Evolutionary conservation across 2,888 invertebrate species (phyloP).

Genomic region (Pyrochroa serraticornis): DNA sequence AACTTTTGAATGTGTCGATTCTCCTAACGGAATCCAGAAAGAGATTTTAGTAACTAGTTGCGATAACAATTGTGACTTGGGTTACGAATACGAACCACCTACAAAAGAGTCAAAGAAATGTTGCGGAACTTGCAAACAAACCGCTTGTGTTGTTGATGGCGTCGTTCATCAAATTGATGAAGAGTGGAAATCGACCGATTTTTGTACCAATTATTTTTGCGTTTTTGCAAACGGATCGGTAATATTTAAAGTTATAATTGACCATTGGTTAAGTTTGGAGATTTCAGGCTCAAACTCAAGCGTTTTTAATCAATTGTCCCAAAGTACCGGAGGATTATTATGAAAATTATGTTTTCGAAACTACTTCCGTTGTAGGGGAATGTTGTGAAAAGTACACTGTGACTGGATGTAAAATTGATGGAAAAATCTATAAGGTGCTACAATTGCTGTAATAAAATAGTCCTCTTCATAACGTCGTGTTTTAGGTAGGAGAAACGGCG

Average conservation of each 20-base stretch:
- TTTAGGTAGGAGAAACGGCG: constrained; percentile 56
- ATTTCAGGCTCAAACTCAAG: constrained; percentile 64
- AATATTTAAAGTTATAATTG: constrained; percentile 33
- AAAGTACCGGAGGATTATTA: constrained; percentile 56
- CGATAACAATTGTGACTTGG: constrained; percentile 59
- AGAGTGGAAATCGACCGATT: constrained; percentile 67
- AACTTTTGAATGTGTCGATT: constrained; percentile 61
- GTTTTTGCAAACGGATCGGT: constrained; percentile 59
- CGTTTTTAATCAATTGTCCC: constrained; percentile 61
- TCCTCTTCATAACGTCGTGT: too few relatives aligned
- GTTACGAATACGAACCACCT: constrained; percentile 62
- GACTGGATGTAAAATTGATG: constrained; percentile 63
- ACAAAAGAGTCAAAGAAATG: constrained; percentile 60
- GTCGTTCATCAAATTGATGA: constrained; percentile 59
- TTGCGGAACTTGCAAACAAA: constrained; percentile 69
- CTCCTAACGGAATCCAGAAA: constrained; percentile 61
- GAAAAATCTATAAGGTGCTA: constrained; percentile 59
- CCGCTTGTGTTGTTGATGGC: constrained; percentile 62
- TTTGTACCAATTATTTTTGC: constrained; percentile 68
- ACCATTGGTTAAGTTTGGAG: neutral
- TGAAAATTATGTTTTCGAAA: constrained; percentile 62
- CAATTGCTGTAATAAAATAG: too few relatives aligned
- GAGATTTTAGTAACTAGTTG: constrained; percentile 64
- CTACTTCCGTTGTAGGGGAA: constrained; percentile 57
- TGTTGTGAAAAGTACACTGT: constrained; percentile 65